Base-by-base conservation (phyloP, 2,888 invertebrate genomes). In the Hyalella azteca region DNA sequence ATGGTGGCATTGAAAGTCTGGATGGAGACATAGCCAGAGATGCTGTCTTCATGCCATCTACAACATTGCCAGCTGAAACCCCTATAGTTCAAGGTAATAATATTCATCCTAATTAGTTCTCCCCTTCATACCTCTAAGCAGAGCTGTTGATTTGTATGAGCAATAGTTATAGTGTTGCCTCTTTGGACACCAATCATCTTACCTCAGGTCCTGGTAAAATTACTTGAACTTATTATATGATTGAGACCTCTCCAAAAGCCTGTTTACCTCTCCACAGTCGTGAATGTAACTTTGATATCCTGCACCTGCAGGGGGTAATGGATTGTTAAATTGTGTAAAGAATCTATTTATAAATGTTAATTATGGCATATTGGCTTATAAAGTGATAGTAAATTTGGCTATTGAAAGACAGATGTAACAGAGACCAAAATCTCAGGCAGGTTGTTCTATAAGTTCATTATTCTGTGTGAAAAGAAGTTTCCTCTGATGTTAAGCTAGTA, bases 31-130 rank as follows among this genome's bases (percentile, higher is more conserved):
- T 84, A 32, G 92, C 93, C 0, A 91, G 92, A 78, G 91, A 91
- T 84, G 93, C 94, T 1, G 94, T 95, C 4, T 88, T 95, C 49
- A 90, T 91, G 73, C 91, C 91, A 32, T 94, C 94, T 86, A 90
- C 91, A 82, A 90, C 91, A 5, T 87, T 94, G 79, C 92, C 93
- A 0, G 89, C 90, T 7, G 91, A 90, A 85, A 92, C 93, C 0
- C 92, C 92, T 0, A 90, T 89, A 79, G 94, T 95, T 0, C 88
- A 90, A 84, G 90, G 89, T 90, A 85, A 40, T 36, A n/a, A 4
- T 15, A n/a, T 41, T 26, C 45, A 26, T 50, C 0, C 77, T 26
- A 75, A 54, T 66, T 19, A 60, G 1, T 60, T 60, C 36, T n/a
- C n/a, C n/a, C n/a, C n/a, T n/a, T n/a, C n/a, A n/a, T n/a, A n/a